A percentile compares a stretch with the other conserved stretches of the same genome.
phyloP scores from a whole-genome alignment of 2,888 invertebrate genomes.

The Palloptera scutellata region DNA sequence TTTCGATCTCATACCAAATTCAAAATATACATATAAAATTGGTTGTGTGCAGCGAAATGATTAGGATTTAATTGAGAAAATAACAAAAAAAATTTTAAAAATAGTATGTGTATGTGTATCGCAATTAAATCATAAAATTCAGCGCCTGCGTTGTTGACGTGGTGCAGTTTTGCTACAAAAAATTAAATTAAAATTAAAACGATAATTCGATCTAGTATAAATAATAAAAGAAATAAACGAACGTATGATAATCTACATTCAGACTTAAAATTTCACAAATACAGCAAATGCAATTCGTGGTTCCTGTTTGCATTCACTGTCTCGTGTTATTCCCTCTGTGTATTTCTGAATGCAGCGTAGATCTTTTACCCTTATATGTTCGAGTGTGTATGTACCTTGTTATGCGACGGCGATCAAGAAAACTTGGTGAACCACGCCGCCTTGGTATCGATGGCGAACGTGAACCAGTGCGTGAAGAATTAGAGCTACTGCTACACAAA shows the following conservation, averaged over 20 bases:
- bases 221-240: constrained; percentile 33
- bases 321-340: too few species aligned
- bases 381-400: constrained; percentile 80
- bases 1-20: background rate
- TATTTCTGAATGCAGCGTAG: too few species aligned
- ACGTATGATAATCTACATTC: constrained; percentile 23
- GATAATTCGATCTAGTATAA: constrained; percentile 32
- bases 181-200: constrained; percentile 28
- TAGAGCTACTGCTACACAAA: constrained; percentile 46
- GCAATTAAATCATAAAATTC: constrained; percentile 35
- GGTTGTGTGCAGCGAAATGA: constrained; percentile 4
- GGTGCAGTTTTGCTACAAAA: constrained; percentile 52
- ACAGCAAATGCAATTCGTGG: background rate
- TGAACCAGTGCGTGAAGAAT: constrained; percentile 66
- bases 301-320: too few species aligned
- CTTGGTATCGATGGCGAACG: constrained; percentile 91
- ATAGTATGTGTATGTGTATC: background rate
- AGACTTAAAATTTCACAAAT: constrained; percentile 7
- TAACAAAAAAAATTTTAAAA: too few species aligned
- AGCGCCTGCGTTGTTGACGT: constrained; percentile 51
- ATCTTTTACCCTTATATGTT: too few species aligned
- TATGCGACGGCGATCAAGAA: constrained; percentile 90
- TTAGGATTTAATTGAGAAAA: background rate
- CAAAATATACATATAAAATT: background rate
- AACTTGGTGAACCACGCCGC: constrained; percentile 92